Base-by-base conservation (phyloP, 2,888 invertebrate genomes). In the Drymonia ruficornis region DNA sequence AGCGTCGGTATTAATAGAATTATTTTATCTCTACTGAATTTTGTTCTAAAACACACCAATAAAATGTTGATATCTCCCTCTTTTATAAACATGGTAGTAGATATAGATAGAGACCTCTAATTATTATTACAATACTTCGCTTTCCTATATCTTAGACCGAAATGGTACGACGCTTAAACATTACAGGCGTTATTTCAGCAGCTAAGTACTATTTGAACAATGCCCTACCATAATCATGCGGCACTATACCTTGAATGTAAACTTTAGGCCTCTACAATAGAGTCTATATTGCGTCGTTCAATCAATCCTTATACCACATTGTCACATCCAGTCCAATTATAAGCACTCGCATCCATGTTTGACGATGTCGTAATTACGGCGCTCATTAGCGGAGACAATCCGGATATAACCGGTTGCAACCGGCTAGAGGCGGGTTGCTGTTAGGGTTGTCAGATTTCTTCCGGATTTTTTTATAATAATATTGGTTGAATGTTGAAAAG, bases 321-420 rank as follows among this genome's bases (percentile, higher is more conserved):
- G 46, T 46, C 46, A 46, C 29, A 46, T 29, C 29, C n/a, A 46
- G 46, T 49, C 47, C 67, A 67, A 70, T 70, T 70, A 70, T 63
- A 61, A 59, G 47, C 63, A 61, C 70, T 48, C 55, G 57, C 58
- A 61, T 55, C 61, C 55, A 45, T 38, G 55, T 61, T 54, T 60
- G 60, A 63, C 56, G 64, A 66, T 59, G 63, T 59, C 63, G 65
- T 77, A 75, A 79, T 80, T 77, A 78, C 76, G 62, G 46, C 55
- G 55, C 77, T 80, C 80, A 80, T 80, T 72, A 72, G 65, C 57
- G 58, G 53, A 65, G 59, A 73, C 72, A 66, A 67, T 65, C 72
- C 68, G 52, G 63, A 63, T 67, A 68, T 66, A 63, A 59, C 53
- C 38, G 52, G 52, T 49, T 60, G 50, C 53, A 59, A 55, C 40